A percentile compares a stretch with the other conserved stretches of the same genome.
Conservation (phyloP, 37 sponge, comb jelly and placozoan genomes). For the Diacarnus erythraeanus region DNA sequence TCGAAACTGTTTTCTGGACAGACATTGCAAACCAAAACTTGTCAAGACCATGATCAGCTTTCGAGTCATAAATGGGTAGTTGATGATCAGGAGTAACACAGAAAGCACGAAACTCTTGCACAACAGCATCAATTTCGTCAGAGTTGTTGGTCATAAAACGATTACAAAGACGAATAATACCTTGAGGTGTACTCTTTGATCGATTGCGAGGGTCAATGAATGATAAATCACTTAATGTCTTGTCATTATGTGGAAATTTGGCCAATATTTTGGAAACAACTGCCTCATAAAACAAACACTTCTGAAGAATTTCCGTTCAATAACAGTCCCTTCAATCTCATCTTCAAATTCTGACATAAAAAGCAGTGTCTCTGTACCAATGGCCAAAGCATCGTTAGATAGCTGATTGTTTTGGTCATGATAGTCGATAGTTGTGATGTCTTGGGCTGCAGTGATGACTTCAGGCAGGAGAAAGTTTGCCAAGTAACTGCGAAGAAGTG, state of each 20-base stretch:
- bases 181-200: not conserved
- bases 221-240: not conserved
- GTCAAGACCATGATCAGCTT: not conserved
- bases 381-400: conserved; percentile 3
- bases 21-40: not conserved
- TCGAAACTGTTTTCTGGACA: too few relatives aligned
- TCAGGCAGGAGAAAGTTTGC: conserved; percentile 9
- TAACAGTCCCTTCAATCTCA: conserved; percentile 11
- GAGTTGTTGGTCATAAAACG: not conserved
- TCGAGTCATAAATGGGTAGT: not conserved
- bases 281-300: conserved; percentile 40
- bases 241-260: conserved; percentile 29
- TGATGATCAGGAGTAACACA: not conserved
- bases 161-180: not conserved
- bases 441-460: not conserved
- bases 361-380: conserved; percentile 28
- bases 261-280: conserved; percentile 32
- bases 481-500: conserved; percentile 1
- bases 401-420: conserved; percentile 5
- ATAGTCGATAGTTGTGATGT: conserved; percentile 11
- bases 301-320: conserved; percentile 8
- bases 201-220: not conserved
- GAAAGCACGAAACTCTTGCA: not conserved
- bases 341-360: conserved; percentile 18
- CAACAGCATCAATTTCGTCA: not conserved